Evolutionary conservation across 2,888 invertebrate genomes (phyloP).

Genomic region (Lysandra coridon): DNA sequence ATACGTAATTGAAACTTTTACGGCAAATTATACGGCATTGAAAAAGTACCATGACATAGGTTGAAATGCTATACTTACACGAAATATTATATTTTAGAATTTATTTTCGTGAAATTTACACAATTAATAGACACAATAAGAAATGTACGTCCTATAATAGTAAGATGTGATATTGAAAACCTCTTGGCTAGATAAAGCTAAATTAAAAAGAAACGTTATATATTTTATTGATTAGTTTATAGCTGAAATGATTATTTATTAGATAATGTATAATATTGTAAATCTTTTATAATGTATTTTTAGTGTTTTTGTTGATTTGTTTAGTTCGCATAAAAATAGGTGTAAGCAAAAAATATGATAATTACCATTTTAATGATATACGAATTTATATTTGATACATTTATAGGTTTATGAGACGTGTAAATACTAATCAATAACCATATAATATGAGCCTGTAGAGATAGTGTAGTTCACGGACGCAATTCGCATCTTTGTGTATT

Average conservation of each 20-base stretch:
- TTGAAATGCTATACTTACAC: too few species aligned
- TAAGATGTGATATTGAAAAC: conserved; percentile 1
- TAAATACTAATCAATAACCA: neutral
- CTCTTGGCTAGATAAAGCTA: conserved; percentile 4
- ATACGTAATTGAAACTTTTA: neutral
- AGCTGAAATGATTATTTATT: conserved; percentile 21
- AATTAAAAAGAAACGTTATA: neutral
- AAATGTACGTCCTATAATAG: conserved; percentile 6
- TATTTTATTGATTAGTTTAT: neutral
- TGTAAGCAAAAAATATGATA: neutral
- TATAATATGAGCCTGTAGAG: neutral
- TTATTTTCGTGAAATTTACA: neutral
- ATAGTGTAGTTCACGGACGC: neutral
- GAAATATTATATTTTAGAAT: neutral
- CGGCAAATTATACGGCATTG: too few species aligned
- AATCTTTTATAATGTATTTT: conserved; percentile 9
- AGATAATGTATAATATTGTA: neutral
- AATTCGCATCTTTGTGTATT: neutral
- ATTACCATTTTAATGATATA: neutral
- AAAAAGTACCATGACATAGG: too few species aligned
- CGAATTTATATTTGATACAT: conserved; percentile 16
- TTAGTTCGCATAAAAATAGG: conserved; percentile 11
- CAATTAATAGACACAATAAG: neutral
- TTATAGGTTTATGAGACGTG: neutral
- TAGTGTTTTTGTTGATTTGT: conserved; percentile 15